These are phyloP conservation scores for Stomatorhinus walkeri DNA, from an alignment of 2,797 vertebrate species.

Conservation along the genomic window DNA sequence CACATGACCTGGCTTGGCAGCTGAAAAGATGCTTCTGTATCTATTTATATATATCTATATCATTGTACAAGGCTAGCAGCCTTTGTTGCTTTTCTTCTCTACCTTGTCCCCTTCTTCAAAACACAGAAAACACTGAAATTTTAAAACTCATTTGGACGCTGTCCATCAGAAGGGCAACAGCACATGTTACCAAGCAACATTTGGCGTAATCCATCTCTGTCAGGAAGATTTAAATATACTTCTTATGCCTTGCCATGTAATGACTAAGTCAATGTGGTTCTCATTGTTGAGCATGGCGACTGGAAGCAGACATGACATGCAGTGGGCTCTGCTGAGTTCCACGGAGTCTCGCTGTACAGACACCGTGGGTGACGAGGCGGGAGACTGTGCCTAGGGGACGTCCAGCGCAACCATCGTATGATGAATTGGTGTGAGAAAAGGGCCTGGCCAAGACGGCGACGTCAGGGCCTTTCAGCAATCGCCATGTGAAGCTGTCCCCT, in stretches of 20 bases:
- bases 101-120: neutral
- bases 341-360: neutral
- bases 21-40: neutral
- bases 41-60: neutral
- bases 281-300: conserved; percentile 16
- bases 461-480: neutral
- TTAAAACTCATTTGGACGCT: neutral
- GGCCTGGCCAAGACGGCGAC: neutral
- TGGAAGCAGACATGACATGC: conserved; percentile 3
- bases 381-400: neutral
- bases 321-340: neutral
- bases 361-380: neutral
- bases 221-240: neutral
- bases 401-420: neutral
- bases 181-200: neutral
- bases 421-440: conserved; percentile 1
- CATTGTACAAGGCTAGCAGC: neutral
- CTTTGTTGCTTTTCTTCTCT: neutral
- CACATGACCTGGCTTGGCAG: neutral
- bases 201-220: neutral
- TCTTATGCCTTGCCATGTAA: neutral
- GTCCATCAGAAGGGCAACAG: neutral
- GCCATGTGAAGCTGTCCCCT: conserved; percentile 19
- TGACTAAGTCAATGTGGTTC: conserved; percentile 18
- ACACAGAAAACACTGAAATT: neutral